A percentile compares a stretch with the other conserved stretches of the same genome.
Conservation (phyloP, 2,797 vertebrate genomes). For the Coendou prehensilis region DNA sequence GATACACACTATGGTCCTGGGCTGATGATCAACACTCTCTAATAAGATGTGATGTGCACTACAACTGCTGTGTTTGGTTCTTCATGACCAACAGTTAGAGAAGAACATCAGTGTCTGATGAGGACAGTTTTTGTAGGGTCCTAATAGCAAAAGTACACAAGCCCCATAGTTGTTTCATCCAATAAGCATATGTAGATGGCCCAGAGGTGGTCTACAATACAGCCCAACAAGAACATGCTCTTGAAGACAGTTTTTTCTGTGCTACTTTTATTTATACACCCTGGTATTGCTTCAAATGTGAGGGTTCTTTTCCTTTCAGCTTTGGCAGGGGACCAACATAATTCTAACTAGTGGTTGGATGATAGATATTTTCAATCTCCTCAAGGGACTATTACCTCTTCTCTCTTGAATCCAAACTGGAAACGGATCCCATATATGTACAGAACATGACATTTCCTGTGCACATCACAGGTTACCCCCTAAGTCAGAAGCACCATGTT, state of each 20-base stretch:
- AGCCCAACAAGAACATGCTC: neutral
- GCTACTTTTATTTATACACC: constrained; percentile 2
- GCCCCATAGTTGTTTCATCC: neutral
- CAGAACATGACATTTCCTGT: neutral
- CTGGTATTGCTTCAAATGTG: neutral
- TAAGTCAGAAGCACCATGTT: constrained; percentile 11
- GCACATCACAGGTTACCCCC: neutral
- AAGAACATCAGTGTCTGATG: neutral
- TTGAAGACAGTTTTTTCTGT: neutral
- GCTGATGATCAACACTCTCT: neutral
- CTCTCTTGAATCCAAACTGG: constrained; percentile 6
- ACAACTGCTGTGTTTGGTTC: neutral
- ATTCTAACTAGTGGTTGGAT: neutral
- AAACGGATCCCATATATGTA: neutral
- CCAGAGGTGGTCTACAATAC: neutral
- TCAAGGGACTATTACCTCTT: neutral
- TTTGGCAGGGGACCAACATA: neutral
- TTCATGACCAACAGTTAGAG: neutral
- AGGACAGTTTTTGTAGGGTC: neutral
- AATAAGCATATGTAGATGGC: neutral
- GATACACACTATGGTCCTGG: neutral
- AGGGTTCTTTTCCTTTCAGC: neutral
- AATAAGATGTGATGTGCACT: neutral
- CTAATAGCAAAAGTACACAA: neutral
- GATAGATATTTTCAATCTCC: constrained; percentile 13